Percentiles rank a stretch among this genome's conserved stretches.
Evolutionary conservation across 2,888 invertebrate genomes (phyloP).

Genomic region (Torymus auratus): DNA sequence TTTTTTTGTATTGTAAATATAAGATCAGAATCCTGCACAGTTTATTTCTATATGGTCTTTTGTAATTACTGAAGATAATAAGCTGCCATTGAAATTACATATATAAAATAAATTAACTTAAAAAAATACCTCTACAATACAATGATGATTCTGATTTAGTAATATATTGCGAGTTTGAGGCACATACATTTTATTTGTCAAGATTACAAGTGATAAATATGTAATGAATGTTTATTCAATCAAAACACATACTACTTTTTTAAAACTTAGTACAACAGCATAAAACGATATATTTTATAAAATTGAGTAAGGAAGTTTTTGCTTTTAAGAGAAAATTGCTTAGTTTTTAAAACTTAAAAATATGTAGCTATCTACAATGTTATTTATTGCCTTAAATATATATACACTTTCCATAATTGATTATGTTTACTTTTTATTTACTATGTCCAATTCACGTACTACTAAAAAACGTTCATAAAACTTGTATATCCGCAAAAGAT

Average conservation of each 20-base stretch:
- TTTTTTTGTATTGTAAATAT: slow-evolving; percentile 62
- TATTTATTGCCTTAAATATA: slow-evolving; percentile 52
- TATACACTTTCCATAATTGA: slow-evolving; percentile 30
- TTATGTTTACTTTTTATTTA: slow-evolving; percentile 6
- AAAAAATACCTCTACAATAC: slow-evolving; percentile 56
- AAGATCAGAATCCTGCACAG: slow-evolving; percentile 61
- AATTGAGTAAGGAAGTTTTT: slow-evolving; percentile 51
- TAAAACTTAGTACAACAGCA: slow-evolving; percentile 28
- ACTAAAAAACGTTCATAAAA: slow-evolving; percentile 1
- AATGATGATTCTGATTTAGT: slow-evolving; percentile 60
- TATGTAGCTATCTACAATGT: slow-evolving; percentile 45
- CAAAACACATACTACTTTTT: slow-evolving; percentile 55
- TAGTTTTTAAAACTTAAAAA: slow-evolving; percentile 39
- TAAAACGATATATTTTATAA: slow-evolving; percentile 29
- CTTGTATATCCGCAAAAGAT: not conserved
- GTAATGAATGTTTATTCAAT: slow-evolving; percentile 59
- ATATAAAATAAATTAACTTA: slow-evolving; percentile 68
- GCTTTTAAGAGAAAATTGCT: slow-evolving; percentile 23
- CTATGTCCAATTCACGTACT: slow-evolving; percentile 9
- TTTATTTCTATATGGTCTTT: slow-evolving; percentile 59
- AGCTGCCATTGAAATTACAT: slow-evolving; percentile 68
- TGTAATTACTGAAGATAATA: slow-evolving; percentile 63
- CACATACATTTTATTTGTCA: slow-evolving; percentile 65
- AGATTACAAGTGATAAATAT: slow-evolving; percentile 61
- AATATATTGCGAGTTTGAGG: slow-evolving; percentile 65